phyloP scores from a whole-genome alignment of 2,113 vertebrate species.

The Nothoprocta perdicaria region DNA sequence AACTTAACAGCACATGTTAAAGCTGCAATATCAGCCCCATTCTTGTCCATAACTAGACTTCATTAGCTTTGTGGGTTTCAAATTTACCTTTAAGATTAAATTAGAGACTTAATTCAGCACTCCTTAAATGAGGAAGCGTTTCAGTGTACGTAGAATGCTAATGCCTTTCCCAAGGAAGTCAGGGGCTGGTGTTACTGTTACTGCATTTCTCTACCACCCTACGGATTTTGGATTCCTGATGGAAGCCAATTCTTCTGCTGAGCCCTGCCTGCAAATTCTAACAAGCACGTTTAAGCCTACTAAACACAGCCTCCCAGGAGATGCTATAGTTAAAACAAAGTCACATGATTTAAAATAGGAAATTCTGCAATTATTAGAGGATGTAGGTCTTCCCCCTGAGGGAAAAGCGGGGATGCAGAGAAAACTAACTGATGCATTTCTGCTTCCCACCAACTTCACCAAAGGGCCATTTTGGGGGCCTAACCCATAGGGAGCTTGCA shows the following conservation, averaged over 20 bases:
- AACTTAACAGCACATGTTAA: slow-evolving; percentile 50
- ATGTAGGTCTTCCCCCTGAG: background rate
- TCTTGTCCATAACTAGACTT: slow-evolving; percentile 38
- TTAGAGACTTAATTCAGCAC: slow-evolving; percentile 14
- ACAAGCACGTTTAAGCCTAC: slow-evolving; percentile 18
- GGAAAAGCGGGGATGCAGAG: background rate
- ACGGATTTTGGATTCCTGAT: slow-evolving; percentile 15
- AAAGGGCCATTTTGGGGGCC: background rate
- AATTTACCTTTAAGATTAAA: slow-evolving; percentile 55
- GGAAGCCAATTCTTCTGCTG: slow-evolving; percentile 45
- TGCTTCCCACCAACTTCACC: slow-evolving; percentile 33
- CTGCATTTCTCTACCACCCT: background rate
- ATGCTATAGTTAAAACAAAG: slow-evolving; percentile 29
- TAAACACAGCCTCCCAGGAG: slow-evolving; percentile 15
- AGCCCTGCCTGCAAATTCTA: background rate
- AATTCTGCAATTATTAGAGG: slow-evolving; percentile 8
- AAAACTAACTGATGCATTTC: slow-evolving; percentile 47
- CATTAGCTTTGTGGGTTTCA: slow-evolving; percentile 47
- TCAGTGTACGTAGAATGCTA: slow-evolving; percentile 27
- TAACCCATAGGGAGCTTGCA: slow-evolving; percentile 2
- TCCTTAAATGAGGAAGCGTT: slow-evolving; percentile 46
- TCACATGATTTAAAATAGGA: slow-evolving; percentile 17
- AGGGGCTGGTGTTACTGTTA: slow-evolving; percentile 32
- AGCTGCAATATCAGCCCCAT: slow-evolving; percentile 30
- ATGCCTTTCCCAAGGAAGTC: slow-evolving; percentile 33